Evolutionary conservation across 2,797 vertebrate genomes (phyloP), one percentile per base, ranked within the genome.

Genomic region (Clarias pachynema): DNA sequence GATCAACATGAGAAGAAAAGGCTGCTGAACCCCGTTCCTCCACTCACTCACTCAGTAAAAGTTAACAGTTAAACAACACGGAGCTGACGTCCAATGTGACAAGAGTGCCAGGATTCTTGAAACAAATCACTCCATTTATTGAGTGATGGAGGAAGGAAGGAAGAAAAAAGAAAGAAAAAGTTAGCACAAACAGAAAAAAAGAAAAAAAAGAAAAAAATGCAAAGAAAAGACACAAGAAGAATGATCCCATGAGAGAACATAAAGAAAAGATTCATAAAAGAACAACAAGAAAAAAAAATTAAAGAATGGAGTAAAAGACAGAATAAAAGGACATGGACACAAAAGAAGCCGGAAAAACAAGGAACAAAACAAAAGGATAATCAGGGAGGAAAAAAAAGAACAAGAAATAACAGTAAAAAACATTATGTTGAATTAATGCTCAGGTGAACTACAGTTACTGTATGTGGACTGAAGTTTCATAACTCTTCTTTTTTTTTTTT

Each of bases 61-160:
- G 75, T 80, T 66, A 86, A 86, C 69, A 60, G 63, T 86, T 86
- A 79, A 82, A 65, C 88, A 87, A 84, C 31, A 34, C 29, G 40
- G 40, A 16, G 40, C n/a, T 75, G 79, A 78, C 74, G 26, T 56
- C 75, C 60, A 29, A 16, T 31, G 66, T 69, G 31, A 79, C 60
- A 57, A 57, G n/a, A 83, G 53, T 59, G 78, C 63, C 82, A n/a
- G 78, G 72, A 68, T 56, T 44, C 49, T 12, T 2, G 16, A 84
- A 87, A 81, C 44, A 84, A 56, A 84, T 70, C 69, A 56, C 29
- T 73, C 24, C 6, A 53, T 75, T 80, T 26, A 73, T 15, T 24
- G 29, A 87, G 29, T 66, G 70, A 75, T 84, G 37, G 73, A 83
- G 16, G 62, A 81, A 40, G 34, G 62, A 70, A 77, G 34, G 18